Base-by-base conservation (phyloP, 2,113 vertebrate genomes). In the Colistium nudipinnis region DNA sequence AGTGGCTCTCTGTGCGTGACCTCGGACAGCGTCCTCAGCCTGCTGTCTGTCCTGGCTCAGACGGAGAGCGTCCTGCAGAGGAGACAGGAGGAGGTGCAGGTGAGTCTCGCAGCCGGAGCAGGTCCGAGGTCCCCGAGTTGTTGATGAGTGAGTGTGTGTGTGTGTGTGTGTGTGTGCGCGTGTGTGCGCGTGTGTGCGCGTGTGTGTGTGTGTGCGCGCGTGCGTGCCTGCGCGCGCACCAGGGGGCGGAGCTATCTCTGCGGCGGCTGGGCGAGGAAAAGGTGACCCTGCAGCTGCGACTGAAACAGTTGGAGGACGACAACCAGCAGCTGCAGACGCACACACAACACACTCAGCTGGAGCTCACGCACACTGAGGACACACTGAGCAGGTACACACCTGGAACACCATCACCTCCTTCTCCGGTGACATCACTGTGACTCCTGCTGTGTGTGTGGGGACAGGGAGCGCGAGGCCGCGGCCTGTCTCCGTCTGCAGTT, bases 401-500 rank as follows among this genome's bases (percentile, higher is more conserved):
- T 17, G 13, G 36, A 39, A 16, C 36, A 14, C 4, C 13, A 39
- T 12, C 36, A 16, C 13, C 36, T 16, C 16, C 14, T 39, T 39
- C 36, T 39, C 14, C 35, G 8, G 16, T 39, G 16, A 17, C 14
- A n/a, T 41, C 6, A n/a, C 17, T 16, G 3, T 45, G n/a, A n/a
- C n/a, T n/a, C n/a, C n/a, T n/a, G n/a, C n/a, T n/a, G 30, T 31
- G 4, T 86, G 4, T 76, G 71, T 36, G 52, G 45, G 9, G 31
- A 16, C 76, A 92, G 92, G 61, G 89, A 93, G 83, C 78, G 57
- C 3, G 84, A 88, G 67, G 49, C 84, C 9, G 87, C 91, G 17
- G 77, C 68, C 7, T 90, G 90, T 30, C 89, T 94, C 81, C 90
- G 77, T 78, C 92, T 84, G 77, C 92, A 95, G 89, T 79, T 93